Evolutionary conservation across 2,113 vertebrate genomes (phyloP).

Genomic region (Apus apus): DNA sequence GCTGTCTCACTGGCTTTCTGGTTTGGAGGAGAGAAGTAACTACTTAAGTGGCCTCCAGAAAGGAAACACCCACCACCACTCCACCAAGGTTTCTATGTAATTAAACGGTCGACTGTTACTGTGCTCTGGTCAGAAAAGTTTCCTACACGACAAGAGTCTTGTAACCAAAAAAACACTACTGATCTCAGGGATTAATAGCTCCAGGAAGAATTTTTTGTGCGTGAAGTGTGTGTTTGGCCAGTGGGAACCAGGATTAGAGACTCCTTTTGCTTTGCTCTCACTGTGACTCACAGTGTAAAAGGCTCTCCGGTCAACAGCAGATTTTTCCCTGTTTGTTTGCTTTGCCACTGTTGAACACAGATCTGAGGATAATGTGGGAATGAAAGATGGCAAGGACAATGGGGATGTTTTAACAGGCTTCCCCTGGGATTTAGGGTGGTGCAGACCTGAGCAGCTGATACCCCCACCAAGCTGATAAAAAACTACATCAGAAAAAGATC

Average conservation of each 20-base stretch:
- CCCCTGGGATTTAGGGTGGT: constrained; percentile 35
- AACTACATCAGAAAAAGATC: neutral
- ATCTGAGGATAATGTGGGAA: constrained; percentile 28
- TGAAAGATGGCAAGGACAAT: constrained; percentile 54
- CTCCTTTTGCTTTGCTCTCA: neutral
- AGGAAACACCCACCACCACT: neutral
- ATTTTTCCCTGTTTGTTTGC: constrained; percentile 52
- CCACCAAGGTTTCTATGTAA: neutral
- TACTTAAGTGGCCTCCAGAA: neutral
- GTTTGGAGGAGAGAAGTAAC: neutral
- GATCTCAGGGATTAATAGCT: neutral
- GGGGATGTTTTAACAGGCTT: constrained; percentile 42
- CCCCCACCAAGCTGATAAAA: neutral
- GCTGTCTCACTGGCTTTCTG: neutral
- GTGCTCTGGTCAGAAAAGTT: neutral
- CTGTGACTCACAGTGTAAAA: neutral
- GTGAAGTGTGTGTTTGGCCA: neutral
- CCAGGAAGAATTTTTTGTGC: neutral
- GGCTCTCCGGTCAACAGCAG: neutral
- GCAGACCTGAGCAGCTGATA: neutral
- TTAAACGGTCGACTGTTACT: neutral
- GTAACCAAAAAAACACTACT: neutral
- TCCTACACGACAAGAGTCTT: neutral
- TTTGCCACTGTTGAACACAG: constrained; percentile 32
- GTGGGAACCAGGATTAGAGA: neutral